A percentile compares a stretch with the other conserved stretches of the same genome.
Conservation (phyloP, 35 echinoderm and acorn worm genomes). For the Chiridota heheva region DNA sequence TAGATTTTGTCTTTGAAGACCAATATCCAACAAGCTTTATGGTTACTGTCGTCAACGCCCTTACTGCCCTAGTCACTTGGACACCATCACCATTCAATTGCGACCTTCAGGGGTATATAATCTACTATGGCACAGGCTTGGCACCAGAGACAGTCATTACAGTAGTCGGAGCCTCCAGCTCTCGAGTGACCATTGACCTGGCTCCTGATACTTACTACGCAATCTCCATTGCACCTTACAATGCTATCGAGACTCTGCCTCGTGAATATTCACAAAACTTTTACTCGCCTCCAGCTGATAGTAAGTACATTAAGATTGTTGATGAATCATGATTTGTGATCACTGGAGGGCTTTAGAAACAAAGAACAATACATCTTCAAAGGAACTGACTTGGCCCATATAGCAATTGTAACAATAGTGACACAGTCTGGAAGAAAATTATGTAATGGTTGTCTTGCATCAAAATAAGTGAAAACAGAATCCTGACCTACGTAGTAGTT, state of each 20-base stretch:
- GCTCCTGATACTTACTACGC: slow-evolving; percentile 32
- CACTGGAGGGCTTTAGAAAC: no score
- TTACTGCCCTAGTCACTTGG: slow-evolving; percentile 49
- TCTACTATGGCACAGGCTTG: slow-evolving; percentile 16
- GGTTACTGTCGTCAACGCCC: slow-evolving; percentile 19
- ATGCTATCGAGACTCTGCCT: slow-evolving; percentile 8
- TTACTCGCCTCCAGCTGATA: slow-evolving; percentile 13
- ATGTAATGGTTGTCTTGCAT: no score
- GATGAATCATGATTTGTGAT: no score
- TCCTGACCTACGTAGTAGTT: no score
- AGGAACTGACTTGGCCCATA: no score
- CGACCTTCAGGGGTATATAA: slow-evolving; percentile 75
- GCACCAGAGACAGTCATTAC: not conserved
- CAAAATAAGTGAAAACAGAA: no score
- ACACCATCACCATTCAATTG: slow-evolving; percentile 75
- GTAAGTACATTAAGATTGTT: no score
- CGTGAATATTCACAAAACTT: slow-evolving; percentile 7
- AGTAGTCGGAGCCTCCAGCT: slow-evolving; percentile 1
- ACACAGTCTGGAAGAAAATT: no score
- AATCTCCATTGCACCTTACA: slow-evolving; percentile 16
- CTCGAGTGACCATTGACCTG: slow-evolving; percentile 4
- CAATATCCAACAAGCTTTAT: slow-evolving; percentile 51
- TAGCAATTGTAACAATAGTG: no score
- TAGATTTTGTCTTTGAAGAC: slow-evolving; percentile 60
- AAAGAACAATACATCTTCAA: no score